Evolutionary conservation across 2,888 invertebrate genomes (phyloP), one percentile per base, ranked within the genome.

Genomic region (Chymomyza amoena): DNA sequence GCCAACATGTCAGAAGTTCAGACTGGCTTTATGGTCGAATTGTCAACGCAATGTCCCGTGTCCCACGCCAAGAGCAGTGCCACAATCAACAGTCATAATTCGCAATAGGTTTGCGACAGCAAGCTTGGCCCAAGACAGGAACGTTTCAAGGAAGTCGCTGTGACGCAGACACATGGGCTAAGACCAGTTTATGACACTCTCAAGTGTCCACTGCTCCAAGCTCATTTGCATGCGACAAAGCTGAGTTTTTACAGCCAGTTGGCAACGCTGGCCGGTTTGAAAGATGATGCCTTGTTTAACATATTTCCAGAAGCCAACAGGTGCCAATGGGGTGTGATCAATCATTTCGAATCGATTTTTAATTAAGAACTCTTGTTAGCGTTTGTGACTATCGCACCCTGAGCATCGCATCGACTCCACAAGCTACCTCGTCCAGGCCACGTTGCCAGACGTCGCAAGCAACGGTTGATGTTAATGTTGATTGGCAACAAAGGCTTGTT

Each of bases 341-440:
- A 91, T 91, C 91, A 91, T 90, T 84, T 75, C 79, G 83, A 90
- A 90, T 91, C 90, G 90, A 91, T 90, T 90, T 90, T 91, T 91
- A 91, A 91, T 91, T 91, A 91, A 91, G 90, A 90, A 91, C 89
- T 91, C 90, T 91, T 91, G 91, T 91, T 91, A 90, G 86, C 89
- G 78, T 84, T 86, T 84, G 83, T 79, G 78, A 84, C 78, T 87
- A 82, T 83, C 88, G 77, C 72, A 70, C 68, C 73, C 79, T 78
- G 76, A 76, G 71, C 78, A 83, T 79, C 87, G 71, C 78, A 83
- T 79, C 87, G 20, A 54, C 16, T 18, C 54, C 20, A 16, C 7
- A 54, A 54, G 54, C 54, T 45, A 54, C n/a, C n/a, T n/a, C 18
- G 54, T 20, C 54, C 39, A 45, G 32, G 7, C 32, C 32, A 32